Evolutionary conservation across 2,888 invertebrate species (phyloP), one percentile per base, ranked within the genome.

Genomic region (Cerastis rubricosa): DNA sequence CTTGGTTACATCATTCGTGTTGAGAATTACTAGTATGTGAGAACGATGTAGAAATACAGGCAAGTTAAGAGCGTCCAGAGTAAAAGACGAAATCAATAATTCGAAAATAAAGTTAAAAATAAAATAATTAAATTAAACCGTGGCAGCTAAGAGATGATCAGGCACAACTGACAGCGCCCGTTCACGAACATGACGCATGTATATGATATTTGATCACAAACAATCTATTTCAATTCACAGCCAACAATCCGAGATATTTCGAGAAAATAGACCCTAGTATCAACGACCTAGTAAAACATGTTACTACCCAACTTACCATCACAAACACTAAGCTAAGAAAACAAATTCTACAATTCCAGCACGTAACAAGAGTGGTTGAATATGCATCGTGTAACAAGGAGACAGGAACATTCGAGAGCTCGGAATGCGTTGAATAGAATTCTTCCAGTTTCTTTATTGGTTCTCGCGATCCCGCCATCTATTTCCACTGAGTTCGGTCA

Each of bases 401-500:
- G 86, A 85, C 84, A 81, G 74, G 83, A 82, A 85, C 88, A 88
- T 90, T 88, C 86, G 86, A 85, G 81, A 88, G 87, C 76, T 79
- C 70, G 92, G 93, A 92, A 94, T 93, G 91, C 87, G 88, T 89
- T 91, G 90, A 92, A 92, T 92, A 91, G 90, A 91, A 93, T 94
- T 93, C 91, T 91, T 92, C 87, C 81, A 87, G 84, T 84, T 85
- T 91, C 90, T 92, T 92, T 94, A 94, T 93, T 92, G 91, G 89
- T 85, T 90, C 79, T 80, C 80, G 86, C 81, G 84, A 85, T 87
- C 86, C 86, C 49, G 83, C 78, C 80, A 81, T 78, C 78, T 78
- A 79, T 76, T 78, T 64, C 67, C 65, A 67, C 75, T 70, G 72
- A 76, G 80, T 79, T 83, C 78, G 83, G 88, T 81, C 83, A 87